Percentiles rank a stretch among this genome's conserved stretches.
Conservation (phyloP, 2,797 vertebrate genomes). For the Myoxocephalus aenaeus region DNA sequence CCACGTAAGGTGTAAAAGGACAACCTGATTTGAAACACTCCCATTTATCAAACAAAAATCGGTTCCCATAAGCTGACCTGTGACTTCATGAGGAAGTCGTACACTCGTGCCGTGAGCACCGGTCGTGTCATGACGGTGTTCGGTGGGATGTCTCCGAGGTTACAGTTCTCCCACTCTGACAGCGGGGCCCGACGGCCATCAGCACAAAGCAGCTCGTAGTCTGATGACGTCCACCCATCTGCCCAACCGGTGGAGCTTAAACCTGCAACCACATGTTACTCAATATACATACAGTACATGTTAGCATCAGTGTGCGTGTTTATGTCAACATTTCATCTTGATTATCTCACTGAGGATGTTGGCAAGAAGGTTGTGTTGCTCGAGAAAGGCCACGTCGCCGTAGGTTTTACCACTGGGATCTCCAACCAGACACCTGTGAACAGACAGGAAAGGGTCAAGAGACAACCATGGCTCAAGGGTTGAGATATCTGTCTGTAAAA, state of each 20-base stretch:
- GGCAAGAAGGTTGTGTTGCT: slow-evolving; percentile 88
- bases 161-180: slow-evolving; percentile 88
- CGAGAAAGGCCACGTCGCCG: slow-evolving; percentile 92
- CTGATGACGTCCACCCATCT: slow-evolving; percentile 74
- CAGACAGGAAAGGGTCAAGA: background rate
- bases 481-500: background rate
- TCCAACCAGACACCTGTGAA: slow-evolving; percentile 89
- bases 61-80: slow-evolving; percentile 80
- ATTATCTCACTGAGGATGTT: slow-evolving; percentile 87
- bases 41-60: background rate
- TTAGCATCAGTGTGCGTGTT: background rate
- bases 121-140: slow-evolving; percentile 90
- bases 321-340: background rate
- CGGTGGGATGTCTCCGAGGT: slow-evolving; percentile 89
- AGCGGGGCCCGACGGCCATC: slow-evolving; percentile 84
- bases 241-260: slow-evolving; percentile 87
- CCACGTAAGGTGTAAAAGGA: background rate
- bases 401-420: slow-evolving; percentile 90
- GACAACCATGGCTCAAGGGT: background rate
- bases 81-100: slow-evolving; percentile 90
- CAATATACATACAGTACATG: background rate
- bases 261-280: slow-evolving; percentile 69
- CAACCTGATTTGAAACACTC: background rate
- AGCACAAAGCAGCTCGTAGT: slow-evolving; percentile 89
- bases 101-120: slow-evolving; percentile 86